Conservation (phyloP, 1,140 invertebrate genomes). For the Heliothis virescens region DNA sequence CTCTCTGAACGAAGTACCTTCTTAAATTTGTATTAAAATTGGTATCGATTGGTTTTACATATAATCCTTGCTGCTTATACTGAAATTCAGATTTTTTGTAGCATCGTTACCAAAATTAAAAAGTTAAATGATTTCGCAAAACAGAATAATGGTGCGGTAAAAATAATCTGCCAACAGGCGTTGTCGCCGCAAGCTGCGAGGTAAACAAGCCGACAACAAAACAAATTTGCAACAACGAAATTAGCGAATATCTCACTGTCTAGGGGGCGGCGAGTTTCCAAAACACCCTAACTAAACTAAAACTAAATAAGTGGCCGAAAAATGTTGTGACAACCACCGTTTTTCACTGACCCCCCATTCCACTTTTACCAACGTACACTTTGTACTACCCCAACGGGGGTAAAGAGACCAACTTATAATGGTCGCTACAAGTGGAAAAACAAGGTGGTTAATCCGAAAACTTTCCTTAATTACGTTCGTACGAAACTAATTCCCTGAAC, state of each 20-base stretch:
- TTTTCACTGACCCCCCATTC: conserved; percentile 56
- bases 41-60: too few relatives aligned
- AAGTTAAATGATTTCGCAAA: too few relatives aligned
- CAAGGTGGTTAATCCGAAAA: conserved; percentile 80
- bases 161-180: conserved; percentile 23
- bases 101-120: too few relatives aligned
- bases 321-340: conserved; percentile 68
- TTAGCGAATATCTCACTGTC: conserved; percentile 82
- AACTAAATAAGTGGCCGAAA: conserved; percentile 84
- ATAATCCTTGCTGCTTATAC: too few relatives aligned
- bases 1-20: too few relatives aligned
- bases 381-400: conserved; percentile 53
- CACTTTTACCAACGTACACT: conserved; percentile 11
- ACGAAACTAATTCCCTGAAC: conserved; percentile 79
- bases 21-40: too few relatives aligned
- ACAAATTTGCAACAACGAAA: conserved; percentile 80
- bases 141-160: neutral
- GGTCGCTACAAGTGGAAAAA: conserved; percentile 74
- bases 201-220: conserved; percentile 66
- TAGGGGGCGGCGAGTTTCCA: conserved; percentile 69
- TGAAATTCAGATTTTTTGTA: too few relatives aligned
- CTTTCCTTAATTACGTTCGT: conserved; percentile 82
- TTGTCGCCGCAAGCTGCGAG: conserved; percentile 35
- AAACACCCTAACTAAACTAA: conserved; percentile 74
- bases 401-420: conserved; percentile 57